Conservation (phyloP, 2,888 invertebrate species). For the Morpho deidamia region DNA sequence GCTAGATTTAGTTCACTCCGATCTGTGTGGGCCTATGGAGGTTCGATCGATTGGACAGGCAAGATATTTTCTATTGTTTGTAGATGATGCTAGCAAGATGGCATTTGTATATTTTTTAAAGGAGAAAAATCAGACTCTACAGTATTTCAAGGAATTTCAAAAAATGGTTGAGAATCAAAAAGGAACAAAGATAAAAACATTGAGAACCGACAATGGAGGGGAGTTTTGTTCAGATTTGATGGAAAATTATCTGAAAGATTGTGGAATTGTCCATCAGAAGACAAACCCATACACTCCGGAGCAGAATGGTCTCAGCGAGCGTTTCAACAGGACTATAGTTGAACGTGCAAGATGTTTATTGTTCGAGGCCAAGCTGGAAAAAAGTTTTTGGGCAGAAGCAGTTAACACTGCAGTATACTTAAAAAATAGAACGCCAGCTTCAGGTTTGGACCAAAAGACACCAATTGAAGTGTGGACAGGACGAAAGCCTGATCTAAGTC, state of each 20-base stretch:
- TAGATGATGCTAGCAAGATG: conserved; percentile 36
- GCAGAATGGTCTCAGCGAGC: conserved; percentile 38
- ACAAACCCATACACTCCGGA: conserved; percentile 33
- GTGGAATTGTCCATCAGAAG: conserved; percentile 28
- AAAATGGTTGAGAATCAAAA: conserved; percentile 21
- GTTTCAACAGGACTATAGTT: conserved; percentile 25
- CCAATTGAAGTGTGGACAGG: conserved; percentile 31
- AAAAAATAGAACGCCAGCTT: conserved; percentile 16
- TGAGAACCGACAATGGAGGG: conserved; percentile 20
- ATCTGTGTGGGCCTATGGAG: conserved; percentile 45
- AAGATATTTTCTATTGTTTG: conserved; percentile 41
- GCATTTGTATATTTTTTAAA: conserved; percentile 38
- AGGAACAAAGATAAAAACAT: conserved; percentile 14
- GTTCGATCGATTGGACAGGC: conserved; percentile 34
- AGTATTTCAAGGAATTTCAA: conserved; percentile 18
- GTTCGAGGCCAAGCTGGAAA: conserved; percentile 12
- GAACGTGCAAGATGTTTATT: conserved; percentile 19
- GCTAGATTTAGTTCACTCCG: conserved; percentile 39
- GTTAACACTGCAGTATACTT: conserved; percentile 22
- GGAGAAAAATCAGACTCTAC: conserved; percentile 35
- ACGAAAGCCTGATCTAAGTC: too few relatives aligned
- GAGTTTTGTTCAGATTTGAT: conserved; percentile 18
- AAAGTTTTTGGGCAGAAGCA: conserved; percentile 38
- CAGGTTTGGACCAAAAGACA: conserved; percentile 23
- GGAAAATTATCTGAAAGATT: conserved; percentile 30